A percentile compares a stretch with the other conserved stretches of the same genome.
Evolutionary conservation across 2,113 vertebrate genomes (phyloP).

Genomic region (Illadopsis cleaveri): DNA sequence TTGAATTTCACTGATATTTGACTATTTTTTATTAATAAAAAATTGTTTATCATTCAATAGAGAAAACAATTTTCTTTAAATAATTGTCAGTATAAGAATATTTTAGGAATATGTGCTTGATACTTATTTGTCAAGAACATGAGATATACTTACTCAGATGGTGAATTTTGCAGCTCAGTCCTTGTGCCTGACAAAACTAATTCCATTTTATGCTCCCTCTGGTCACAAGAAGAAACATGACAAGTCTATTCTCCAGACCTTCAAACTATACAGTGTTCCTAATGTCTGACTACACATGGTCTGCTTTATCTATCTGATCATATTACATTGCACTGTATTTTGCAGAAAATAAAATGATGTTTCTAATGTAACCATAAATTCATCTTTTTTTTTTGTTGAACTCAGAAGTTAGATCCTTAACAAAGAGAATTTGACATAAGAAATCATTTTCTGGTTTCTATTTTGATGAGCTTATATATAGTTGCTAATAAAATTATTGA

Average conservation of each 20-base stretch:
- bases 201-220: background rate
- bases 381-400: background rate
- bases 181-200: background rate
- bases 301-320: background rate
- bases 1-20: background rate
- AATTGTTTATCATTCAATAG: background rate
- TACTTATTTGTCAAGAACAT: background rate
- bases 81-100: background rate
- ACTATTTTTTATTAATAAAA: background rate
- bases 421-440: background rate
- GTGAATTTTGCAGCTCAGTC: background rate
- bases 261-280: background rate
- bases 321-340: background rate
- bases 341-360: background rate
- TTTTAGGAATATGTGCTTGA: background rate
- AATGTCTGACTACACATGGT: background rate
- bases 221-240: background rate
- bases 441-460: background rate
- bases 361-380: background rate
- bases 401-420: background rate
- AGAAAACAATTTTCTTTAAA: background rate
- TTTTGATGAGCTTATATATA: background rate
- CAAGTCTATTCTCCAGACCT: background rate
- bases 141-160: background rate
- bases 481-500: conserved; percentile 19